Evolutionary conservation across 2,797 vertebrate genomes (phyloP).

Genomic region (Notolabrus celidotus): DNA sequence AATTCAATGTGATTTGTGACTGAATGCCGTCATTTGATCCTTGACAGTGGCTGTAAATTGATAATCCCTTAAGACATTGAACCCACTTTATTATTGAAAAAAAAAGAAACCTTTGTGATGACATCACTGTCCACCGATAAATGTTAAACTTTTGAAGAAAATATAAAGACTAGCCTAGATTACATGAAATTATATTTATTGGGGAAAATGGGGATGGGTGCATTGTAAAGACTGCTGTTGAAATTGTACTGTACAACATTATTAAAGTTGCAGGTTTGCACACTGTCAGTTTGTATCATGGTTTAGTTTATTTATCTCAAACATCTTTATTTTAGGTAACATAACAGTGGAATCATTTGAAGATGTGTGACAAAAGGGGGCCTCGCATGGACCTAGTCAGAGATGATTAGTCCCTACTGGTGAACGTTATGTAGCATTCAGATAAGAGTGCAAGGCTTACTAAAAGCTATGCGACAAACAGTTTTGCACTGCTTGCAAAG

Average conservation of each 20-base stretch:
- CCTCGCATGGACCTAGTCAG: no score
- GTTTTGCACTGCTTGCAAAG: no score
- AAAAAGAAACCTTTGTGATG: constrained; percentile 56
- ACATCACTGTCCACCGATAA: constrained; percentile 62
- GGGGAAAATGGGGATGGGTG: constrained; percentile 54
- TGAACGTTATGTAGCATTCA: not conserved
- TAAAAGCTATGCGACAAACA: no score
- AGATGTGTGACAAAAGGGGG: no score
- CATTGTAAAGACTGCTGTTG: constrained; percentile 79
- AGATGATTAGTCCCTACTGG: not conserved
- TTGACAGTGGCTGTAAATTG: constrained; percentile 66
- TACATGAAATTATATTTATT: constrained; percentile 77
- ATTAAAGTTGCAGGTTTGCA: constrained; percentile 86
- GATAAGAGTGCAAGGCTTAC: not conserved
- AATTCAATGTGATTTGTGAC: constrained; percentile 64
- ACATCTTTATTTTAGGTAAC: not conserved
- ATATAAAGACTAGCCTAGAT: constrained; percentile 70
- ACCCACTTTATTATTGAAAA: constrained; percentile 41
- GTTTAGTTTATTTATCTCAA: constrained; percentile 21
- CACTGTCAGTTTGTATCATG: constrained; percentile 57
- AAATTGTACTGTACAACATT: constrained; percentile 81
- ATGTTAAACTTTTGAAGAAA: constrained; percentile 64
- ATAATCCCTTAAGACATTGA: constrained; percentile 47
- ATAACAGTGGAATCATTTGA: no score
- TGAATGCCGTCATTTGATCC: constrained; percentile 49